Conservation (phyloP, 2,797 vertebrate species). For the Danio tinwini region DNA sequence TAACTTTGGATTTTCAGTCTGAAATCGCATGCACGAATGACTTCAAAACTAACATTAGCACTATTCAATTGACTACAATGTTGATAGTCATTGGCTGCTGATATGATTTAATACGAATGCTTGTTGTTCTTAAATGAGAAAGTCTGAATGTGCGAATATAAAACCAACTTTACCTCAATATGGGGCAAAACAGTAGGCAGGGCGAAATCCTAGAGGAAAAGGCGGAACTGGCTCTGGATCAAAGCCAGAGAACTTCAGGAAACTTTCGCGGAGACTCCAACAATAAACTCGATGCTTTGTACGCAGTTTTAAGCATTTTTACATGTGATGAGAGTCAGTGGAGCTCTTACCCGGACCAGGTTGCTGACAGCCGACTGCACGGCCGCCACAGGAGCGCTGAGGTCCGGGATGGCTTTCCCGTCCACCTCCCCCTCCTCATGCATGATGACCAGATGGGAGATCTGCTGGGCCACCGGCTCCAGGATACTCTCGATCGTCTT, state of each 20-base stretch:
- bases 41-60: too few relatives aligned
- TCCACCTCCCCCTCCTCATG: slow-evolving; percentile 98
- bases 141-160: too few relatives aligned
- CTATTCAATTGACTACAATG: too few relatives aligned
- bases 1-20: too few relatives aligned
- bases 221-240: slow-evolving; percentile 42
- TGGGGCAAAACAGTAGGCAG: slow-evolving; percentile 5
- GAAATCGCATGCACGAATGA: too few relatives aligned
- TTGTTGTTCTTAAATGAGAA: too few relatives aligned
- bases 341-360: slow-evolving; percentile 92
- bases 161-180: too few relatives aligned
- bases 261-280: slow-evolving; percentile 80
- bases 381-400: slow-evolving; percentile 92
- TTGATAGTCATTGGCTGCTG: too few relatives aligned
- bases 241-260: slow-evolving; percentile 84
- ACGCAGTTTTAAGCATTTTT: not conserved
- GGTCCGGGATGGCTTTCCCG: slow-evolving; percentile 97
- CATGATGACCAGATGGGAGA: slow-evolving; percentile 99
- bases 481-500: slow-evolving; percentile 99
- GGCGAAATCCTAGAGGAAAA: slow-evolving; percentile 46
- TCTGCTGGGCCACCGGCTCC: slow-evolving; percentile 99
- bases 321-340: not conserved
- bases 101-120: too few relatives aligned
- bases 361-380: slow-evolving; percentile 99
- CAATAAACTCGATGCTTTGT: not conserved